A percentile compares a stretch with the other conserved stretches of the same genome.
Evolutionary conservation across 2,797 vertebrate genomes (phyloP).

Genomic region (Ispidina picta): DNA sequence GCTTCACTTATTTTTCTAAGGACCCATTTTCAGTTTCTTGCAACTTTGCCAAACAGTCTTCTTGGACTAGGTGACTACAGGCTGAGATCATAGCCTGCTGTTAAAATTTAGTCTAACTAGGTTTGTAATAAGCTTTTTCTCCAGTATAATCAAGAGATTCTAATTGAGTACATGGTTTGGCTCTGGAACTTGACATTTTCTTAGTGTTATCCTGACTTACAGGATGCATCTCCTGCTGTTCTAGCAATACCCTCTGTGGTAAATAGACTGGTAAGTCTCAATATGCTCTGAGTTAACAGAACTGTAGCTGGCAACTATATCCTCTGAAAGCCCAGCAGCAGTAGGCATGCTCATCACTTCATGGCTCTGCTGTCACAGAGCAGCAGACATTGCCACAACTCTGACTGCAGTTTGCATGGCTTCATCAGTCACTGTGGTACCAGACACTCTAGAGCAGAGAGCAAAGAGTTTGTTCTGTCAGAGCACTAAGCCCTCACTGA

Average conservation of each 20-base stretch:
- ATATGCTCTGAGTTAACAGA: not conserved
- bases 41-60: not conserved
- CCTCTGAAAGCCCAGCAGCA: not conserved
- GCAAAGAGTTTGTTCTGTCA: not conserved
- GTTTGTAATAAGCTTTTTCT: not conserved
- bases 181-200: not conserved
- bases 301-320: not conserved
- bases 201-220: not conserved
- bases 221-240: not conserved
- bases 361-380: not conserved
- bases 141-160: not conserved
- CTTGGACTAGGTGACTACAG: not conserved
- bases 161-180: not conserved
- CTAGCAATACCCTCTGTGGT: not conserved
- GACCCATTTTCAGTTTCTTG: not conserved
- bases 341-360: not conserved
- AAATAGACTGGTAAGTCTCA: not conserved
- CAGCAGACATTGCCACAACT: not conserved
- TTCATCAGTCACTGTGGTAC: not conserved
- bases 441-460: not conserved
- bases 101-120: not conserved
- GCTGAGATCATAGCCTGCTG: not conserved
- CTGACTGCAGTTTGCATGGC: fast-evolving
- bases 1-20: not conserved
- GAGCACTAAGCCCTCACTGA: not conserved